Evolutionary conservation across 2,888 invertebrate species (phyloP).

Genomic region (Drosophila neutralis): DNA sequence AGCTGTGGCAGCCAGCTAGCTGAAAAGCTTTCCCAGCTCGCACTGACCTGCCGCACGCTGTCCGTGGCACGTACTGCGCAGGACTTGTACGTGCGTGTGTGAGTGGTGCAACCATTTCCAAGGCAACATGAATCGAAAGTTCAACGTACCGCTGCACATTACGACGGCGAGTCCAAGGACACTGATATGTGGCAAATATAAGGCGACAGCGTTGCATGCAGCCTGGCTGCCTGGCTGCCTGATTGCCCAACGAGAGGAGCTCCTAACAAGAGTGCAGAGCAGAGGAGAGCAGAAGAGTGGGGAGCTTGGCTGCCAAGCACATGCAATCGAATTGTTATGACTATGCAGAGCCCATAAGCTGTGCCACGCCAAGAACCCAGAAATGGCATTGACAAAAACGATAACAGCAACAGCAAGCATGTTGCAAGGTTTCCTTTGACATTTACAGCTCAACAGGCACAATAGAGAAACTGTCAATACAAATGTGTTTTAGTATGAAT

Average conservation of each 20-base stretch:
- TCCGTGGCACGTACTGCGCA: slow-evolving; percentile 61
- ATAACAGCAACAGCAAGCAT: not conserved
- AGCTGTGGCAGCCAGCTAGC: slow-evolving; percentile 29
- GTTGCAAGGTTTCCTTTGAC: not conserved
- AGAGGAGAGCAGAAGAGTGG: not conserved
- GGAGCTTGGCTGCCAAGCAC: not conserved
- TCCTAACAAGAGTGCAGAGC: not conserved
- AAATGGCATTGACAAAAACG: slow-evolving; percentile 4
- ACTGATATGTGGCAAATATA: slow-evolving; percentile 51
- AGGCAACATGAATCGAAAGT: slow-evolving; percentile 71
- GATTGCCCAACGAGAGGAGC: not conserved
- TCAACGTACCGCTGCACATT: slow-evolving; percentile 72
- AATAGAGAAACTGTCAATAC: not conserved
- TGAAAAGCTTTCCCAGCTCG: slow-evolving; percentile 26
- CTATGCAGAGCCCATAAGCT: slow-evolving; percentile 42
- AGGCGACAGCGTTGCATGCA: slow-evolving; percentile 38
- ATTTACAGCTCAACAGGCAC: slow-evolving; percentile 5
- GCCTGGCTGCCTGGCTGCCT: slow-evolving; percentile 3
- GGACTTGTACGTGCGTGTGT: slow-evolving; percentile 34
- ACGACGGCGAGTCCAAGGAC: slow-evolving; percentile 76
- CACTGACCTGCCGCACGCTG: slow-evolving; percentile 72
- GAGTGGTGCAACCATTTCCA: slow-evolving; percentile 60
- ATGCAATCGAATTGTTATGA: slow-evolving; percentile 51
- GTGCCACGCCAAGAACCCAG: slow-evolving; percentile 34
- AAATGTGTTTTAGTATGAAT: not conserved